These are phyloP conservation scores for Thyatira batis DNA, from an alignment of 2,888 invertebrate species.

Conservation along the genomic window DNA sequence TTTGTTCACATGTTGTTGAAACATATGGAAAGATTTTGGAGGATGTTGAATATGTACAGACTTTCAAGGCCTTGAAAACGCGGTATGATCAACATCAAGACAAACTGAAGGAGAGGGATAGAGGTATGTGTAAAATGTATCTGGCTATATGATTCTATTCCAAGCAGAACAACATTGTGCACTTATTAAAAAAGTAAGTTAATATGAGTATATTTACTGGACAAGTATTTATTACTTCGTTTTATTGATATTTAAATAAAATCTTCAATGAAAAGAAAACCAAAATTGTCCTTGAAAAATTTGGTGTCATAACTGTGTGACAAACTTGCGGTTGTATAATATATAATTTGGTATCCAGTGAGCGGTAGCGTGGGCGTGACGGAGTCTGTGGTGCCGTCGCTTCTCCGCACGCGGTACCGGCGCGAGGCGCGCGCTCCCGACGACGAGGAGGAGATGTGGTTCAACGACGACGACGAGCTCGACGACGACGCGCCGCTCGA, in stretches of 20 bases:
- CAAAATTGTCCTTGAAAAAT: too few species aligned
- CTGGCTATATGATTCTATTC: not conserved
- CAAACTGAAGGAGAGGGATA: slow-evolving; percentile 92
- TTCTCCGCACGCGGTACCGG: slow-evolving; percentile 91
- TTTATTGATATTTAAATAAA: too few species aligned
- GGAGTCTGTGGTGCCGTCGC: slow-evolving; percentile 87
- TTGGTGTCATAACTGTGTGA: too few species aligned
- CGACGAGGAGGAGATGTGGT: slow-evolving; percentile 99
- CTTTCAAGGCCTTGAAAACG: slow-evolving; percentile 95
- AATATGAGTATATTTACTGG: too few species aligned
- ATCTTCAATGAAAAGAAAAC: too few species aligned
- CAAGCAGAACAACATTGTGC: too few species aligned
- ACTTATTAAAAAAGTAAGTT: too few species aligned
- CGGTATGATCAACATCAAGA: slow-evolving; percentile 96
- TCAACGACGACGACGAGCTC: slow-evolving; percentile 97
- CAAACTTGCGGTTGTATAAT: too few species aligned
- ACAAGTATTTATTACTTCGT: too few species aligned
- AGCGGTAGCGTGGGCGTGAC: slow-evolving; percentile 72
- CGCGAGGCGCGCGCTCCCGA: slow-evolving; percentile 96
- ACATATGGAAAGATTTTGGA: slow-evolving; percentile 97
- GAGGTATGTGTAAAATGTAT: slow-evolving; percentile 72
- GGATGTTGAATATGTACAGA: slow-evolving; percentile 98
- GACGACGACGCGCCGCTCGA: slow-evolving; percentile 87
- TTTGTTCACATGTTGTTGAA: slow-evolving; percentile 97
- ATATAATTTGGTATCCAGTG: slow-evolving; percentile 37